Percentiles rank a stretch among this genome's conserved stretches.
Conservation (phyloP, 2,797 vertebrate species). For the Distichodus sexfasciatus region DNA sequence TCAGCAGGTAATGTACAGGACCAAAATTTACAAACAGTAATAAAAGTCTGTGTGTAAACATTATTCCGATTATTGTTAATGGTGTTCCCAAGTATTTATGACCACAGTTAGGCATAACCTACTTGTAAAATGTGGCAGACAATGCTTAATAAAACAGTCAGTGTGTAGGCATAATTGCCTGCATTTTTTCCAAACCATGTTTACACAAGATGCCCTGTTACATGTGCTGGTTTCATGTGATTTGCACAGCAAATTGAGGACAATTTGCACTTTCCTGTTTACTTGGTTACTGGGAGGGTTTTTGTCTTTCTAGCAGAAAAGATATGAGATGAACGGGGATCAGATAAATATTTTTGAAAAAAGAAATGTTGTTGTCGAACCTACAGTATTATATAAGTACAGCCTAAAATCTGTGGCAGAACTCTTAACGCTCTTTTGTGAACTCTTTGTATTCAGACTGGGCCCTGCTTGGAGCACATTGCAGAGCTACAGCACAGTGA, state of each 20-base stretch:
- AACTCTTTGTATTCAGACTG: constrained; percentile 63
- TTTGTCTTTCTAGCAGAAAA: constrained; percentile 1
- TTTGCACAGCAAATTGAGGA: constrained; percentile 32
- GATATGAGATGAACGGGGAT: not conserved
- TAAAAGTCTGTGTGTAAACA: not conserved
- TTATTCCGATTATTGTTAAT: no score
- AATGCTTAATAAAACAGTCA: not conserved
- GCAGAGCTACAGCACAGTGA: constrained; percentile 71
- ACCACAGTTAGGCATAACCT: no score
- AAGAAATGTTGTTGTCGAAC: not conserved
- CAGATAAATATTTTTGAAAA: not conserved
- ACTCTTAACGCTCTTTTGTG: constrained; percentile 15
- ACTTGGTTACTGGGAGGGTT: constrained; percentile 3
- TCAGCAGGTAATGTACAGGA: constrained; percentile 81
- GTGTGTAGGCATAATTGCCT: not conserved
- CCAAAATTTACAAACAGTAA: not conserved
- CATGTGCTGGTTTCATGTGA: constrained; percentile 26
- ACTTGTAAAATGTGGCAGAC: no score
- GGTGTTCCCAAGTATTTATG: no score
- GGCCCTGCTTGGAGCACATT: constrained; percentile 74
- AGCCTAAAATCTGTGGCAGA: not conserved
- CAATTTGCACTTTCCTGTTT: constrained; percentile 51
- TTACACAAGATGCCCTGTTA: constrained; percentile 16
- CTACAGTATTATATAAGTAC: not conserved
- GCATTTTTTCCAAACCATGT: constrained; percentile 20